Evolutionary conservation across 2,113 vertebrate genomes (phyloP).

Genomic region (human (Homo sapiens)): GRCh38 chr18:69314501-69315000

Average conservation of each 20-base stretch:
- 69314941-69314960: not conserved
- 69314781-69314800: not conserved
- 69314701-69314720: accelerated
- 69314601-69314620: not conserved
- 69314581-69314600: not conserved
- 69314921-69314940: not conserved
- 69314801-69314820: not conserved
- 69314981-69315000: not conserved
- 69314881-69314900: not conserved
- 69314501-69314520: not conserved
- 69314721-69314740: not conserved
- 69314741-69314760: accelerated
- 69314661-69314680: not conserved
- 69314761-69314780: not conserved
- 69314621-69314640: not conserved
- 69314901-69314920: not conserved
- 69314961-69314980: not conserved
- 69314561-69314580: not conserved
- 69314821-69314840: not conserved
- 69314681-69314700: not conserved
- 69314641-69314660: not conserved
- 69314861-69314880: not conserved
- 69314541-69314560: not conserved
- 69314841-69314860: not conserved
- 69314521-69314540: not conserved